These are phyloP conservation scores for Allophyes oxyacanthae DNA, from an alignment of 2,888 invertebrate genomes.

Conservation along the genomic window DNA sequence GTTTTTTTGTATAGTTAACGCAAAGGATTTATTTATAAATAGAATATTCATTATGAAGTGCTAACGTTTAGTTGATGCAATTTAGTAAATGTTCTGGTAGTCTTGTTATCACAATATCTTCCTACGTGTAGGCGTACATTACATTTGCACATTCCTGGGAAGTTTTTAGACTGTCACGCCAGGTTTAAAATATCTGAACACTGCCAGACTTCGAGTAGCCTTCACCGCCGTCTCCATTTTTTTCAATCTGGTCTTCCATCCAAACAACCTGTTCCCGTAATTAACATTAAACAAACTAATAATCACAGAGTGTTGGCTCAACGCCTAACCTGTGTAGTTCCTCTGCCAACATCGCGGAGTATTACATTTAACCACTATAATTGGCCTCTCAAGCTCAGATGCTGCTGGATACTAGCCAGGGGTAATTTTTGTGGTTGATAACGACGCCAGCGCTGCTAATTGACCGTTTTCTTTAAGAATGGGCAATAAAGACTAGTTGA, in stretches of 20 bases:
- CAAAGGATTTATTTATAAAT: no score
- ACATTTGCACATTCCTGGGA: no score
- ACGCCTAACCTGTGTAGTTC: conserved; percentile 66
- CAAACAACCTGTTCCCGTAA: conserved; percentile 15
- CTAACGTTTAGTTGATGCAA: no score
- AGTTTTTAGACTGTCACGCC: no score
- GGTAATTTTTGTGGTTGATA: conserved; percentile 53
- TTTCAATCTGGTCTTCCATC: neutral
- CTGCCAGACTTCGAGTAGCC: no score
- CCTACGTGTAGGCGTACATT: no score
- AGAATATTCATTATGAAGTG: no score
- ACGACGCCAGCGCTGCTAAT: conserved; percentile 35
- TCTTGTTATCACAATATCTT: no score
- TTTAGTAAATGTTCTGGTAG: no score
- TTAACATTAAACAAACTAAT: conserved; percentile 46
- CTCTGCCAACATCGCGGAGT: conserved; percentile 66
- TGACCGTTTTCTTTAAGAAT: conserved; percentile 36
- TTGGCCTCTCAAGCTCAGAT: conserved; percentile 64
- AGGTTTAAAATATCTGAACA: no score
- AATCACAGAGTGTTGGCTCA: conserved; percentile 64
- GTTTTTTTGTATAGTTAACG: no score
- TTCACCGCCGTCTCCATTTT: neutral
- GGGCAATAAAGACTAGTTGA: conserved; percentile 22
- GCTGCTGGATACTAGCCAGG: conserved; percentile 66
- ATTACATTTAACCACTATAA: conserved; percentile 68